A percentile compares a stretch with the other conserved stretches of the same genome.
These are phyloP conservation scores for Sebastes kiyomatsui DNA, from an alignment of 2,797 vertebrate species.

Conservation along the genomic window DNA sequence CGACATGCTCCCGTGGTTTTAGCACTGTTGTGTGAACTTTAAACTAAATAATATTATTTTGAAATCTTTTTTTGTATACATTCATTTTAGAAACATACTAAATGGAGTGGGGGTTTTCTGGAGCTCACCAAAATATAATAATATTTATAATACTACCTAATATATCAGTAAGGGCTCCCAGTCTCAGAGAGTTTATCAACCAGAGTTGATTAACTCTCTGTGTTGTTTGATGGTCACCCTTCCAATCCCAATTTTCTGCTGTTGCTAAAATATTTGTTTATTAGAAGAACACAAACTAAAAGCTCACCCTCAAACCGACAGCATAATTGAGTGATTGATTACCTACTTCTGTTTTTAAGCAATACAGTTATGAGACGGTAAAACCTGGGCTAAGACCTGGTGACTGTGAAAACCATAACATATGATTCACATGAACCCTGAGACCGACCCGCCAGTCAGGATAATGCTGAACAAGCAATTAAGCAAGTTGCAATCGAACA, in stretches of 20 bases:
- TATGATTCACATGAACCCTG: background rate
- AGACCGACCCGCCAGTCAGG: too few relatives aligned
- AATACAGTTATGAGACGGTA: background rate
- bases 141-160: background rate
- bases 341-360: background rate
- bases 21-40: background rate
- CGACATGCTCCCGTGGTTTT: background rate
- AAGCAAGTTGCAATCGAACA: too few relatives aligned
- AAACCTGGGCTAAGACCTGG: background rate
- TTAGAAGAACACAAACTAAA: background rate
- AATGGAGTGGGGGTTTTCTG: background rate
- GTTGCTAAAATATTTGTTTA: background rate
- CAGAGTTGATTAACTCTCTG: background rate
- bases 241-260: background rate
- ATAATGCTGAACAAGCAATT: background rate
- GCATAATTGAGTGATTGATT: background rate
- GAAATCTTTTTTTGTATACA: background rate
- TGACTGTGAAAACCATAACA: background rate
- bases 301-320: background rate
- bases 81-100: background rate
- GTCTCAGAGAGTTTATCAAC: background rate
- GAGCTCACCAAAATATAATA: background rate
- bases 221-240: background rate
- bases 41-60: background rate
- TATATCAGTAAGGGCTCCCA: background rate